phyloP scores from a whole-genome alignment of 1,140 invertebrate genomes.

The Hyposmocoma kahamanoa region DNA sequence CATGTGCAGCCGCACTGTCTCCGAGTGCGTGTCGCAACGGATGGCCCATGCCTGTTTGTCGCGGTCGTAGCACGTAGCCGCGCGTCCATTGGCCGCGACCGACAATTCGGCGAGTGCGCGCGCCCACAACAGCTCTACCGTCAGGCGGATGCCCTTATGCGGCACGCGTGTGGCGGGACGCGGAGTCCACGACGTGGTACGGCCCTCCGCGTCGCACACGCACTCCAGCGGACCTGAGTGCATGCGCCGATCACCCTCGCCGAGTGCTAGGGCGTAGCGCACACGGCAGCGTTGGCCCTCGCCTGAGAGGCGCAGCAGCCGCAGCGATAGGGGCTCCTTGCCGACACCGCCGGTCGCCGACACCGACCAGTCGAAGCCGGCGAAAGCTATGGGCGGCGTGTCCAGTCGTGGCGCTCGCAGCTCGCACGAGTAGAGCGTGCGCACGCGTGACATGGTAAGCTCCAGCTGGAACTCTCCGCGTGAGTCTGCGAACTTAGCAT shows the following conservation, averaged over 20 bases:
- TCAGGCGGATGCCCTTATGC: slow-evolving; percentile 50
- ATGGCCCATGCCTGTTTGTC: slow-evolving; percentile 89
- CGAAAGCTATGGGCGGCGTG: slow-evolving; percentile 61
- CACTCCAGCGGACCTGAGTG: slow-evolving; percentile 88
- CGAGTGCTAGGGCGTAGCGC: slow-evolving; percentile 82
- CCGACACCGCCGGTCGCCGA: slow-evolving; percentile 78
- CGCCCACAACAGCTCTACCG: slow-evolving; percentile 67
- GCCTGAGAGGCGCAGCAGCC: slow-evolving; percentile 84
- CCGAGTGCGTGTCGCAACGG: slow-evolving; percentile 86
- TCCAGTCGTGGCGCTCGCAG: slow-evolving; percentile 74
- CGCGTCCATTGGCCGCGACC: slow-evolving; percentile 82
- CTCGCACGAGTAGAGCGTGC: slow-evolving; percentile 85
- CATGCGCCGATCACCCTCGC: slow-evolving; percentile 81
- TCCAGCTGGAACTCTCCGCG: slow-evolving; percentile 91
- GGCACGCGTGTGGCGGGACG: slow-evolving; percentile 63
- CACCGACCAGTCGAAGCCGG: slow-evolving; percentile 90
- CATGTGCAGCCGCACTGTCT: slow-evolving; percentile 84
- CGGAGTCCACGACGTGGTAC: slow-evolving; percentile 83
- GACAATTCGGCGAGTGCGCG: slow-evolving; percentile 84
- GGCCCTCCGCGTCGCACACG: slow-evolving; percentile 83
- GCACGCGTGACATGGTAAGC: slow-evolving; percentile 84
- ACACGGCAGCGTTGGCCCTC: slow-evolving; percentile 89
- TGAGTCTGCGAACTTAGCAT: slow-evolving; percentile 85
- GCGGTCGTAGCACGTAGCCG: slow-evolving; percentile 86
- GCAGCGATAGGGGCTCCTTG: slow-evolving; percentile 71